Conservation (phyloP, 2,888 invertebrate species). For the Eustalomyia histrio region DNA sequence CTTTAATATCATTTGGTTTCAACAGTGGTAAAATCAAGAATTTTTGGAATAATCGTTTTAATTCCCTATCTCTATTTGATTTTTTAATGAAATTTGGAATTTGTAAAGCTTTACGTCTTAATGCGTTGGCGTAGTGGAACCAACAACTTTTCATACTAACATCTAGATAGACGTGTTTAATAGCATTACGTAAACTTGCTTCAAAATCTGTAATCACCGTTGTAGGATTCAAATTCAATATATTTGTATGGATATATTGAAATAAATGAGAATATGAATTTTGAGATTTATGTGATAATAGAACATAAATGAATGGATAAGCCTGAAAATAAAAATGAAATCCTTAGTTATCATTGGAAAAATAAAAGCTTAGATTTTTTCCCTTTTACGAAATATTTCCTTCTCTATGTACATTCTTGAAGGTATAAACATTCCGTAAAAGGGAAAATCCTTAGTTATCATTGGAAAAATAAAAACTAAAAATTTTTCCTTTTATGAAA, state of each 20-base stretch:
- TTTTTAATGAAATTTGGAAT: not conserved
- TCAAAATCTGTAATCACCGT: constrained; percentile 3
- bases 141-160: constrained; percentile 17
- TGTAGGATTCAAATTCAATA: not conserved
- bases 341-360: not conserved
- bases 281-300: constrained; percentile 17
- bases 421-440: too few species aligned
- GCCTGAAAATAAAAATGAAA: too few species aligned
- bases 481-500: too few species aligned
- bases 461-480: too few species aligned
- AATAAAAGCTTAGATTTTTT: not conserved
- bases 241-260: constrained; percentile 3
- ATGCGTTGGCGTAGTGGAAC: constrained; percentile 6
- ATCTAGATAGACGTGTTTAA: too few species aligned
- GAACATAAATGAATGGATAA: constrained; percentile 24
- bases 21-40: too few species aligned
- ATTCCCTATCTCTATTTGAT: not conserved
- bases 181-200: not conserved
- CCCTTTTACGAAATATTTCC: too few species aligned
- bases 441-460: too few species aligned
- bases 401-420: too few species aligned
- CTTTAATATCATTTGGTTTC: not conserved
- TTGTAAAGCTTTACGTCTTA: not conserved
- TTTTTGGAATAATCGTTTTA: not conserved
- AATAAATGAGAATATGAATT: constrained; percentile 4